phyloP scores from a whole-genome alignment of 2,113 vertebrate genomes.

The Lethenteron camtschaticum region DNA sequence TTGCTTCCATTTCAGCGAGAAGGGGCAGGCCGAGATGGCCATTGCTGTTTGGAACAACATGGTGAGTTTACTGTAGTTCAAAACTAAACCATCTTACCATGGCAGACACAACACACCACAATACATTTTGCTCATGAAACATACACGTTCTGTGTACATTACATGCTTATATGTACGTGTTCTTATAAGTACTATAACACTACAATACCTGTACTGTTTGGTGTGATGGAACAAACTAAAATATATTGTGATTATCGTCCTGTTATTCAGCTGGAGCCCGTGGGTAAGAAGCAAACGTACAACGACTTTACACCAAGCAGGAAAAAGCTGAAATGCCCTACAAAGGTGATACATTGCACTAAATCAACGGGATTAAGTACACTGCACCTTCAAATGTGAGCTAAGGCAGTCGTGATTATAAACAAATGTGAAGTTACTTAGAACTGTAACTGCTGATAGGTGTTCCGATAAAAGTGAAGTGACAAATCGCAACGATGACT shows the following conservation, averaged over 20 bases:
- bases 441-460: too few species aligned
- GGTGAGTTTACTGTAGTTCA: slow-evolving; percentile 22
- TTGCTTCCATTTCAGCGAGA: slow-evolving; percentile 61
- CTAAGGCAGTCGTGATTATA: too few species aligned
- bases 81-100: not conserved
- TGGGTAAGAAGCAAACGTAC: slow-evolving; percentile 41
- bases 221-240: not conserved
- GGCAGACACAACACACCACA: not conserved
- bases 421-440: too few species aligned
- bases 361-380: too few species aligned
- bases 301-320: slow-evolving; percentile 46
- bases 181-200: not conserved
- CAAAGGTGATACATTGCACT: too few species aligned
- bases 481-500: too few species aligned
- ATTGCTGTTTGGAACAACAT: slow-evolving; percentile 73
- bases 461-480: too few species aligned
- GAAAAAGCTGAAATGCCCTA: slow-evolving; percentile 47
- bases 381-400: too few species aligned
- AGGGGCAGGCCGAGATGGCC: slow-evolving; percentile 56
- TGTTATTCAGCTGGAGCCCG: slow-evolving; percentile 46
- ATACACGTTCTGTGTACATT: not conserved
- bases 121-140: not conserved
- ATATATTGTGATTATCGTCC: slow-evolving; percentile 9
- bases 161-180: not conserved
- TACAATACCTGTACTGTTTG: not conserved